Percentiles rank a stretch among this genome's conserved stretches.
These are phyloP conservation scores for Phymastichus coffea DNA, from an alignment of 1,140 invertebrate genomes.

Conservation along the genomic window DNA sequence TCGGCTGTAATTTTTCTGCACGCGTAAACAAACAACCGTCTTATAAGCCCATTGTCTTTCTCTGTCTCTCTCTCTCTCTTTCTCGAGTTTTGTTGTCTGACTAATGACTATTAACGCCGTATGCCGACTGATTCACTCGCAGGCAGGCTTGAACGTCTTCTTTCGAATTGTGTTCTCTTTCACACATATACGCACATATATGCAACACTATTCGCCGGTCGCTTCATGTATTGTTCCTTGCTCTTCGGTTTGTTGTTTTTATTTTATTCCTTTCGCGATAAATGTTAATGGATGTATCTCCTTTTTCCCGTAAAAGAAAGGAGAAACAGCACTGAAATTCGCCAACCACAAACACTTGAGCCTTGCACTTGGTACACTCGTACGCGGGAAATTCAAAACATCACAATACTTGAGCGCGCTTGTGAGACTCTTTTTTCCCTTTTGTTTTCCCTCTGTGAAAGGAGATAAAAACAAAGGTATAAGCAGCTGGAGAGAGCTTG, in stretches of 20 bases:
- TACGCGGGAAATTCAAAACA: conserved; percentile 8
- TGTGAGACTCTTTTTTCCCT: too few relatives aligned
- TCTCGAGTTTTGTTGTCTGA: background rate
- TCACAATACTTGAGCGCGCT: too few relatives aligned
- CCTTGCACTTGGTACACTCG: too few relatives aligned
- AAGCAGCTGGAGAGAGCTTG: too few relatives aligned
- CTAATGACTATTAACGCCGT: conserved; percentile 21
- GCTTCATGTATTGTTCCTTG: background rate
- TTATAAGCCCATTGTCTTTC: conserved; percentile 7
- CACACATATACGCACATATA: background rate
- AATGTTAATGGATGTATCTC: background rate
- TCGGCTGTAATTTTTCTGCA: too few relatives aligned
- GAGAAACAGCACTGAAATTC: too few relatives aligned
- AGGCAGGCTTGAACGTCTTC: background rate
- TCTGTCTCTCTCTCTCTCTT: background rate
- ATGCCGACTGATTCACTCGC: conserved; percentile 11
- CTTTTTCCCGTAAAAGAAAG: too few relatives aligned
- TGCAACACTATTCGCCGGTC: background rate
- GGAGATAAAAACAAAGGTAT: too few relatives aligned
- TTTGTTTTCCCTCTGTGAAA: too few relatives aligned
- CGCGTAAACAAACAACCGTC: conserved; percentile 10
- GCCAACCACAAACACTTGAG: too few relatives aligned
- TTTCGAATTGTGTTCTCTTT: background rate
- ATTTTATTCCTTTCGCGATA: background rate
- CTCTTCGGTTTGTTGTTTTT: background rate